Evolutionary conservation across 2,113 vertebrate genomes (phyloP).

Genomic region (Colaptes auratus): DNA sequence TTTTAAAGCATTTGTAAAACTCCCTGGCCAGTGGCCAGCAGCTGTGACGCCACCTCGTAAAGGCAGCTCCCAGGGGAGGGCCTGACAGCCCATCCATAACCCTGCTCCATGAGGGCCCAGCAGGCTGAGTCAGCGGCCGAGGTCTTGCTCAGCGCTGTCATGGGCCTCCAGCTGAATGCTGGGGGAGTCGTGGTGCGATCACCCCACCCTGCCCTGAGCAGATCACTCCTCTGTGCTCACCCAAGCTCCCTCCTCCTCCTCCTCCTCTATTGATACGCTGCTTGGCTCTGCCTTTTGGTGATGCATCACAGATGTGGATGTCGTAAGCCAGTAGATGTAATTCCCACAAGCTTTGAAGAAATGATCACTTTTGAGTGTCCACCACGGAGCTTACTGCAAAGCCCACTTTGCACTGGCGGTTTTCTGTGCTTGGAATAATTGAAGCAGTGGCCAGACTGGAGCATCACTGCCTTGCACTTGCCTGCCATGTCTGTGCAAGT

Average conservation of each 20-base stretch:
- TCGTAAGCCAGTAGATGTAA: neutral
- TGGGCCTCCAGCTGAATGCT: neutral
- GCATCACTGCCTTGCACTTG: neutral
- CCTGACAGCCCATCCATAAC: neutral
- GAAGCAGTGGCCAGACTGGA: neutral
- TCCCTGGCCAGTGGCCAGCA: neutral
- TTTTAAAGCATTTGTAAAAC: neutral
- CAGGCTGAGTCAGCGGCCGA: neutral
- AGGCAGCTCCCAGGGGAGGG: neutral
- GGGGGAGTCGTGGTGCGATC: accelerated
- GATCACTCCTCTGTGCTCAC: neutral
- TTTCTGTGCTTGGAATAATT: neutral
- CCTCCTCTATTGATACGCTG: accelerated
- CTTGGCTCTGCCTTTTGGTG: neutral
- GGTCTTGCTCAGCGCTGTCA: neutral
- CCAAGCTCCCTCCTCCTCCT: neutral
- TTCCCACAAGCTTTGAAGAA: neutral
- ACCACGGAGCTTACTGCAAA: neutral
- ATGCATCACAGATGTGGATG: neutral
- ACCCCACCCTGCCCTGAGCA: neutral
- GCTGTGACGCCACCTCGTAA: neutral
- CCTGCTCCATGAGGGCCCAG: neutral
- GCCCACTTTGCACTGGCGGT: neutral
- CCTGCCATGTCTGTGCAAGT: neutral
- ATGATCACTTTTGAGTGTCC: neutral